Conservation (phyloP, 1,140 invertebrate species). For the Drosophila subpulchrella region DNA sequence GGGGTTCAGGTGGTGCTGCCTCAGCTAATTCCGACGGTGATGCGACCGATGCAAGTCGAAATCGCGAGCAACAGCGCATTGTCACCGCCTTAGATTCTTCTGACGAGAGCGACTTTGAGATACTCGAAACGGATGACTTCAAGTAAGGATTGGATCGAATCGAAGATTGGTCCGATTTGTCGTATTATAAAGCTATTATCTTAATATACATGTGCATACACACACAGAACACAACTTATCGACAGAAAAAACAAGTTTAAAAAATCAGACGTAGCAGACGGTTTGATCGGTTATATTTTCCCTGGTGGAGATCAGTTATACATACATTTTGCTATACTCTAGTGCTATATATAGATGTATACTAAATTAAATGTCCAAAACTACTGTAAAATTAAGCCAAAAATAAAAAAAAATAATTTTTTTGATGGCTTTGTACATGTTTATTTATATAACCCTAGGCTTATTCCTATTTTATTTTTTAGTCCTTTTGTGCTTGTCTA, state of each 20-base stretch:
- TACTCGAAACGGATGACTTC: slow-evolving; percentile 78
- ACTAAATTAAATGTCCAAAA: slow-evolving; percentile 3
- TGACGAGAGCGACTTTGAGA: slow-evolving; percentile 84
- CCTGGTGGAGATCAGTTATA: slow-evolving; percentile 40
- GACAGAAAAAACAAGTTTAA: slow-evolving; percentile 1
- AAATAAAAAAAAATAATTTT: slow-evolving; percentile 5
- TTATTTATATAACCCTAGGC: not conserved
- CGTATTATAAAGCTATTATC: slow-evolving; percentile 74
- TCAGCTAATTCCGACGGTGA: not conserved
- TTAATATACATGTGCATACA: slow-evolving; percentile 40
- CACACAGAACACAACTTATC: not conserved
- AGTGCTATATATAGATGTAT: slow-evolving; percentile 16
- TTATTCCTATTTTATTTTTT: slow-evolving; percentile 28
- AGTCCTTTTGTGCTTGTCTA: not conserved
- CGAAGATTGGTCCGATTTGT: slow-evolving; percentile 6
- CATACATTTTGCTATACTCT: slow-evolving; percentile 6
- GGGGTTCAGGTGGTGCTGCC: slow-evolving; percentile 35
- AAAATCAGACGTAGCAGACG: slow-evolving; percentile 14
- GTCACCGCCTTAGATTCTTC: slow-evolving; percentile 72
- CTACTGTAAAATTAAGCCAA: slow-evolving; percentile 12
- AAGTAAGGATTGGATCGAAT: slow-evolving; percentile 53
- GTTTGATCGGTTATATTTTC: slow-evolving; percentile 32
- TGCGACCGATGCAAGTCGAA: slow-evolving; percentile 25
- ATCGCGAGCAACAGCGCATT: slow-evolving; percentile 38
- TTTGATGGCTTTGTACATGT: slow-evolving; percentile 14